phyloP scores from a whole-genome alignment of 1,140 invertebrate genomes.

The Neotoxoptera formosana region DNA sequence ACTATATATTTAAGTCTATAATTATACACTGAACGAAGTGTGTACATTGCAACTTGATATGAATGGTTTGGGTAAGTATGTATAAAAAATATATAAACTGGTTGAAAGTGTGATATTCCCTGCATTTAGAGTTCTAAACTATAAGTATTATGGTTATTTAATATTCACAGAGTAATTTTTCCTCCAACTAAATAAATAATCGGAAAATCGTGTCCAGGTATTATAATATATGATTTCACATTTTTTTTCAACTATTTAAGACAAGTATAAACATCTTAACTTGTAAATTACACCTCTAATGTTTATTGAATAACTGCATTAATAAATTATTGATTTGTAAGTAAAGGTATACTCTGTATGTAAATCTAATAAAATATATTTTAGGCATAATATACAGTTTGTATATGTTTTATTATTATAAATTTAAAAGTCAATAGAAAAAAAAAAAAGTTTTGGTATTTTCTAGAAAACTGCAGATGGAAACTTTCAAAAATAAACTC shows the following conservation, averaged over 20 bases:
- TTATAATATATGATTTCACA: neutral
- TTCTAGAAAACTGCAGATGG: slow-evolving; percentile 3
- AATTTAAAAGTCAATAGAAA: neutral
- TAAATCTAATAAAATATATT: neutral
- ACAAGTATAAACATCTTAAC: neutral
- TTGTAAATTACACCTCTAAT: neutral
- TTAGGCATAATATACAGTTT: neutral
- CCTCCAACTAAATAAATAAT: too few species aligned
- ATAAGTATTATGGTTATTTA: too few species aligned
- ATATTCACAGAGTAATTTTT: neutral
- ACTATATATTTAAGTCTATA: neutral
- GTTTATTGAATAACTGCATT: neutral
- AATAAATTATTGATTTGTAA: neutral
- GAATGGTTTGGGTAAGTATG: neutral
- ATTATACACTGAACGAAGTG: neutral
- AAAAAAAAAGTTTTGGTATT: neutral
- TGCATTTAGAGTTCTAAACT: neutral
- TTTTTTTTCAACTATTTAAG: neutral
- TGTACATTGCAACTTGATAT: neutral
- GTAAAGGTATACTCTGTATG: too few species aligned
- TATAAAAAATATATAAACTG: neutral
- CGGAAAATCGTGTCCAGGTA: neutral
- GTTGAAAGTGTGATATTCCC: neutral
- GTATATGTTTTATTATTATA: neutral
- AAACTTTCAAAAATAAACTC: slow-evolving; percentile 8